A percentile compares a stretch with the other conserved stretches of the same genome.
phyloP scores from a whole-genome alignment of 2,113 vertebrate species.

The Condylura cristata region DNA sequence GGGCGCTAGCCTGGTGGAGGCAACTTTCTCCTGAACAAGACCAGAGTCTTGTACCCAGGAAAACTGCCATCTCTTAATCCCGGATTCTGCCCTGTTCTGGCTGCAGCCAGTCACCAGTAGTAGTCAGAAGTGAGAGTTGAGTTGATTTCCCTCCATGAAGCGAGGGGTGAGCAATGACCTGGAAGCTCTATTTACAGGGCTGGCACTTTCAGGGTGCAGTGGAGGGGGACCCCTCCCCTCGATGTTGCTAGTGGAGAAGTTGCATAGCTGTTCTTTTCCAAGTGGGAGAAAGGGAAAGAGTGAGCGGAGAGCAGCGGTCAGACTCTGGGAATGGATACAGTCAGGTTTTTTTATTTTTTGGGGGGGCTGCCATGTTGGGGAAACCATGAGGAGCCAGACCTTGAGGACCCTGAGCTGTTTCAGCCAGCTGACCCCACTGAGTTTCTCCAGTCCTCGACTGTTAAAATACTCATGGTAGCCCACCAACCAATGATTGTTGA shows the following conservation, averaged over 20 bases:
- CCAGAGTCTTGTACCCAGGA: background rate
- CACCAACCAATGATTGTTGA: accelerated
- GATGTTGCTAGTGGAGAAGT: no score
- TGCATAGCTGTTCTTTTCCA: background rate
- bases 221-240: background rate
- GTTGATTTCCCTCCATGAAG: background rate
- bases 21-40: slow-evolving; percentile 42
- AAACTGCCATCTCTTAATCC: background rate
- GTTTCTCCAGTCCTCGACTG: background rate
- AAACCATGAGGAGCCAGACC: background rate
- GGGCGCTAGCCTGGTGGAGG: background rate
- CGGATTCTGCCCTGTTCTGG: background rate
- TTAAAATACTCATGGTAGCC: background rate
- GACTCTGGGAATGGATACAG: background rate
- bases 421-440: background rate
- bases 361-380: background rate
- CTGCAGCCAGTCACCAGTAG: background rate
- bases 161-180: no score
- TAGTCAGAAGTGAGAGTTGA: background rate
- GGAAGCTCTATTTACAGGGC: background rate
- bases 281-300: background rate
- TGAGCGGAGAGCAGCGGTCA: background rate
- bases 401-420: background rate
- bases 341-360: no score
- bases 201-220: background rate